Percentiles rank a stretch among this genome's conserved stretches.
phyloP scores from a whole-genome alignment of 2,888 invertebrate genomes.

The Melieria picta region DNA sequence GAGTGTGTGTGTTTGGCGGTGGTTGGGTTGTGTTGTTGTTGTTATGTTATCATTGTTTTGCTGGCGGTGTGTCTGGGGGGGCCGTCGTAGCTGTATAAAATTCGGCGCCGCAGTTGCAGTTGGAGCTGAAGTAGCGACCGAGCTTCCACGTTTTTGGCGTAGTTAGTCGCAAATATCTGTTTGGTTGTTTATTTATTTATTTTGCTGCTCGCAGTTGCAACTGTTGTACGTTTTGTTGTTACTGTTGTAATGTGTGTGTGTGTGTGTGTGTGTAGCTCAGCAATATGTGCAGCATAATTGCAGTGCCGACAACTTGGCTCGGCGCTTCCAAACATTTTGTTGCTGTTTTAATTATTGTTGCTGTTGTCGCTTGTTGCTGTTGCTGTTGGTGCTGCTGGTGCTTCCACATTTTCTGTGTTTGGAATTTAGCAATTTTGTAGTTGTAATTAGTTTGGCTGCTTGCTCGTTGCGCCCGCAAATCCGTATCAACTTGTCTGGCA shows the following conservation, averaged over 20 bases:
- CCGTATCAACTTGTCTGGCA: too few relatives aligned
- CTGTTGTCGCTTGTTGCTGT: constrained; percentile 5
- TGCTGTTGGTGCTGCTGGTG: neutral
- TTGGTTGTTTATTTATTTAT: constrained; percentile 15
- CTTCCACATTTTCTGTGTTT: constrained; percentile 13
- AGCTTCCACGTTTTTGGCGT: too few relatives aligned
- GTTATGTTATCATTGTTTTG: neutral
- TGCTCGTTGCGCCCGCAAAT: neutral
- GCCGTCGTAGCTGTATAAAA: neutral
- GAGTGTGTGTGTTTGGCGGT: neutral
- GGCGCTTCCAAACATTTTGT: neutral
- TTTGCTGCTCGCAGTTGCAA: neutral
- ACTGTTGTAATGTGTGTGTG: constrained; percentile 5
- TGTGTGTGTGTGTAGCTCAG: constrained; percentile 1
- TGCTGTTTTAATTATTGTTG: neutral
- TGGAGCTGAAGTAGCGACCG: too few relatives aligned
- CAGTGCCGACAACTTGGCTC: neutral
- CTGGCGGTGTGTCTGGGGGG: constrained; percentile 2
- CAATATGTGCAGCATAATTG: neutral
- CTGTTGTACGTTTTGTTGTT: neutral
- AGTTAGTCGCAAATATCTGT: too few relatives aligned
- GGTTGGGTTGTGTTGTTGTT: too few relatives aligned
- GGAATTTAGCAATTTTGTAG: constrained; percentile 28
- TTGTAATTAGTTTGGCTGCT: constrained; percentile 13
- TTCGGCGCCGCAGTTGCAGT: neutral